phyloP scores from a whole-genome alignment of 2,113 vertebrate genomes.

The Gadus chalcogrammus region DNA sequence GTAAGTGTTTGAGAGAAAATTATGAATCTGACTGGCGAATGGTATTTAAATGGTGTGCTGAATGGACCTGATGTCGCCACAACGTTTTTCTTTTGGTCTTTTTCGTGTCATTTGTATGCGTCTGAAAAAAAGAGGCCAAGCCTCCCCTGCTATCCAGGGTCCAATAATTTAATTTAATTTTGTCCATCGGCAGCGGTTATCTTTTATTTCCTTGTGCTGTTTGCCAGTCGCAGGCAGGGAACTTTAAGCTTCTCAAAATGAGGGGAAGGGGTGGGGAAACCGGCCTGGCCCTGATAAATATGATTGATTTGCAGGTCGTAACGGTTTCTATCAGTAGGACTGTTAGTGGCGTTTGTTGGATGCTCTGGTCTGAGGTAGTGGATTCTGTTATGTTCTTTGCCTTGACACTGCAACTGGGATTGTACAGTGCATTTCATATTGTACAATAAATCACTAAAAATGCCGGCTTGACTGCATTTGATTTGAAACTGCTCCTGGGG shows the following conservation, averaged over 20 bases:
- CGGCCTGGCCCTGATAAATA: constrained; percentile 26
- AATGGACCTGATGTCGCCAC: constrained; percentile 27
- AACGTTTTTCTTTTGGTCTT: constrained; percentile 58
- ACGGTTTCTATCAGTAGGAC: constrained; percentile 29
- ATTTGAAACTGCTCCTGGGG: not conserved
- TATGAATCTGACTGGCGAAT: constrained; percentile 42
- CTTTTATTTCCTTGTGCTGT: constrained; percentile 40
- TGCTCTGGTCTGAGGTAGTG: constrained; percentile 60
- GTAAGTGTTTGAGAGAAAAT: constrained; percentile 25
- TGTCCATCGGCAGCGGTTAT: constrained; percentile 27
- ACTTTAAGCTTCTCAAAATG: constrained; percentile 26
- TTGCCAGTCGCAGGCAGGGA: constrained; percentile 33
- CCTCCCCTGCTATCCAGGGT: constrained; percentile 39
- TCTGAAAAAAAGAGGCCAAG: constrained; percentile 48
- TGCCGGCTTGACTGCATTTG: constrained; percentile 32
- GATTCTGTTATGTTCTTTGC: constrained; percentile 50
- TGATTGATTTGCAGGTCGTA: constrained; percentile 23
- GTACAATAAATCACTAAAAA: constrained; percentile 78
- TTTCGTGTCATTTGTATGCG: constrained; percentile 42
- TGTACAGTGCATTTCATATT: constrained; percentile 66
- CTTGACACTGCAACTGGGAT: constrained; percentile 55
- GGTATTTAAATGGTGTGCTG: constrained; percentile 46
- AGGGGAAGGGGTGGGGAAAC: constrained; percentile 26
- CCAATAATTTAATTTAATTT: constrained; percentile 27
- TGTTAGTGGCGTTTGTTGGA: constrained; percentile 44